Percentiles rank a stretch among this genome's conserved stretches.
Conservation (phyloP, 2,888 invertebrate genomes). For the Caenorhabditis becei region DNA sequence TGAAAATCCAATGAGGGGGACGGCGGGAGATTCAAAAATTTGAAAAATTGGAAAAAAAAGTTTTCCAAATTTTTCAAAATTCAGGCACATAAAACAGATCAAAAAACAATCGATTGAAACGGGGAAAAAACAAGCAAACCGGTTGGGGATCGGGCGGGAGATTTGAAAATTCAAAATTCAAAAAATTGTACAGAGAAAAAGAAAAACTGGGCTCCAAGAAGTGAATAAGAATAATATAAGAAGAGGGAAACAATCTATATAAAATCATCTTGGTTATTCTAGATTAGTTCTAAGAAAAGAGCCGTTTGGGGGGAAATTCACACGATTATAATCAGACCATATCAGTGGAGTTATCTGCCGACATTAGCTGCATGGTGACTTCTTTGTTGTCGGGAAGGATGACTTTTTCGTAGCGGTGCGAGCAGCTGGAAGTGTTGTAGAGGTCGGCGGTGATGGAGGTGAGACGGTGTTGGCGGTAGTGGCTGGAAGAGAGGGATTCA, state of each 20-base stretch:
- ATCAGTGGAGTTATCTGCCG: constrained; percentile 24
- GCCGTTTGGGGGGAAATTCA: too few species aligned
- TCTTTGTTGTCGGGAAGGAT: constrained; percentile 36
- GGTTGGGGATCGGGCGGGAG: neutral
- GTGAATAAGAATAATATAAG: too few species aligned
- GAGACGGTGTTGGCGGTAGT: neutral
- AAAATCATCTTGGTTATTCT: too few species aligned
- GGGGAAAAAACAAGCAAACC: neutral
- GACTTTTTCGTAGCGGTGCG: constrained; percentile 35
- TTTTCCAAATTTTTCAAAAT: too few species aligned
- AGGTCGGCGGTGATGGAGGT: constrained; percentile 29
- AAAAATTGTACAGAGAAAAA: too few species aligned
- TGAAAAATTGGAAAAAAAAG: too few species aligned
- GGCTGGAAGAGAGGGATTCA: neutral
- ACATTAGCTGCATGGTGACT: constrained; percentile 45
- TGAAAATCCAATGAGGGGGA: too few species aligned
- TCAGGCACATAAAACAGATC: constrained; percentile 13
- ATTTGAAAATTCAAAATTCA: too few species aligned
- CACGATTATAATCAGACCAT: too few species aligned
- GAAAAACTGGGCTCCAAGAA: neutral
- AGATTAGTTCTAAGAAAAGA: too few species aligned
- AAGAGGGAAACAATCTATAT: too few species aligned
- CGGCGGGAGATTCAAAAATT: too few species aligned
- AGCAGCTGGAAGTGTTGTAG: constrained; percentile 52
- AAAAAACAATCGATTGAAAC: neutral